phyloP scores from a whole-genome alignment of 2,888 invertebrate species.

The Raillietiella orientalis region DNA sequence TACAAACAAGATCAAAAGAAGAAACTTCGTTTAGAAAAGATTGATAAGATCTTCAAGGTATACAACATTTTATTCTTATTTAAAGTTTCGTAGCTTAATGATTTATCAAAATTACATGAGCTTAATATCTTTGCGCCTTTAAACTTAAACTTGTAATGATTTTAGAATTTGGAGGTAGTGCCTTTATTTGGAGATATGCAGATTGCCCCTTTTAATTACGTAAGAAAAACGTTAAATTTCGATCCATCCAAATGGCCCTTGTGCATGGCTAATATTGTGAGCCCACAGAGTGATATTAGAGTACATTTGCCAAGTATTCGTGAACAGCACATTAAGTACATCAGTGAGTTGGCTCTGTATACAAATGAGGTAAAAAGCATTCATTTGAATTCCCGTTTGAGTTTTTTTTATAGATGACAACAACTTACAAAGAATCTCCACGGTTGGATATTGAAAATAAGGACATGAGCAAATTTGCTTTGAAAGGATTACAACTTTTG shows the following conservation, averaged over 20 bases:
- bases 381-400: background rate
- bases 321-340: constrained; percentile 87
- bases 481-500: constrained; percentile 65
- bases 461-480: constrained; percentile 58
- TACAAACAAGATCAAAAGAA: constrained; percentile 89
- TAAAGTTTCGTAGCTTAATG: constrained; percentile 1
- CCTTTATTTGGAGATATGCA: constrained; percentile 98
- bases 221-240: constrained; percentile 70
- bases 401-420: constrained; percentile 28
- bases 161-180: constrained; percentile 59
- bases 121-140: constrained; percentile 3
- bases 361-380: constrained; percentile 21
- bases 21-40: constrained; percentile 62
- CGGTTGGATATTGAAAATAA: constrained; percentile 70
- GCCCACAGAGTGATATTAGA: constrained; percentile 75
- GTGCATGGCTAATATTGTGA: constrained; percentile 44
- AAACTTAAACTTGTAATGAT: background rate
- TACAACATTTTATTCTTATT: constrained; percentile 3
- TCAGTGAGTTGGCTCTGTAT: constrained; percentile 72
- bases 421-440: constrained; percentile 58
- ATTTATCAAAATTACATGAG: background rate
- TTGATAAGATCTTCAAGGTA: constrained; percentile 86
- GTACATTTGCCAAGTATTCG: constrained; percentile 67
- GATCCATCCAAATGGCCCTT: constrained; percentile 63
- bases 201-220: constrained; percentile 91